Conservation (phyloP, 2,797 vertebrate species). For the Poecilia wingei region DNA sequence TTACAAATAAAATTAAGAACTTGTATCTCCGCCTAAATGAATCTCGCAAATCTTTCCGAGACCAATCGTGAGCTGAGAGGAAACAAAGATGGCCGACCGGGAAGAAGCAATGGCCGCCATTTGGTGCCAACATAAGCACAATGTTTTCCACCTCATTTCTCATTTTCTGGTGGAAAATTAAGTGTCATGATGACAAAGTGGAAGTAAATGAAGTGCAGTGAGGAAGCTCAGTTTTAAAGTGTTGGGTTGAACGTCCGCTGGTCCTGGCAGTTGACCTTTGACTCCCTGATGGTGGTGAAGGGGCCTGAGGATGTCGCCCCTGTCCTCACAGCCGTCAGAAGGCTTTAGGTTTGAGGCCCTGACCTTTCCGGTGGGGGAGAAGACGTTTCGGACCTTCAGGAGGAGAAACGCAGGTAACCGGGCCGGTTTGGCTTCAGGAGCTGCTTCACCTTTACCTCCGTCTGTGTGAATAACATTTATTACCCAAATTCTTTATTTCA, state of each 20-base stretch:
- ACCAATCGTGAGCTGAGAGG: too few relatives aligned
- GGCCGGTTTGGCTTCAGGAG: conserved; percentile 52
- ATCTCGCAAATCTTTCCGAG: too few relatives aligned
- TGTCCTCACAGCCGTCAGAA: conserved; percentile 42
- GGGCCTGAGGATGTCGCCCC: neutral
- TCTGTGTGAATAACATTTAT: neutral
- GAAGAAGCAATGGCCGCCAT: too few relatives aligned
- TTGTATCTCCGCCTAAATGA: too few relatives aligned
- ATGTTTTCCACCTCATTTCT: too few relatives aligned
- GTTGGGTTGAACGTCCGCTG: conserved; percentile 10
- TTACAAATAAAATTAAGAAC: too few relatives aligned
- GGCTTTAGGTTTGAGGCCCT: conserved; percentile 20
- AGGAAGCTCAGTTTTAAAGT: neutral
- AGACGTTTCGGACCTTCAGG: conserved; percentile 1
- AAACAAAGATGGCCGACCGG: too few relatives aligned
- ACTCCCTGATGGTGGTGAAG: conserved; percentile 18
- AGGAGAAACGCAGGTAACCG: conserved; percentile 43
- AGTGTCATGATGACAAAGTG: too few relatives aligned
- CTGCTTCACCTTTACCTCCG: conserved; percentile 65
- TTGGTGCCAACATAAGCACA: too few relatives aligned
- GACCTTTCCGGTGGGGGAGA: conserved; percentile 58
- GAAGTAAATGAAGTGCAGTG: neutral
- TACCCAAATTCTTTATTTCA: neutral
- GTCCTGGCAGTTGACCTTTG: conserved; percentile 68
- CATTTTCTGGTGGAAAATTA: too few relatives aligned